A percentile compares a stretch with the other conserved stretches of the same genome.
These are phyloP conservation scores for Bhutanitis thaidina DNA, from an alignment of 2,888 invertebrate species.

Conservation along the genomic window DNA sequence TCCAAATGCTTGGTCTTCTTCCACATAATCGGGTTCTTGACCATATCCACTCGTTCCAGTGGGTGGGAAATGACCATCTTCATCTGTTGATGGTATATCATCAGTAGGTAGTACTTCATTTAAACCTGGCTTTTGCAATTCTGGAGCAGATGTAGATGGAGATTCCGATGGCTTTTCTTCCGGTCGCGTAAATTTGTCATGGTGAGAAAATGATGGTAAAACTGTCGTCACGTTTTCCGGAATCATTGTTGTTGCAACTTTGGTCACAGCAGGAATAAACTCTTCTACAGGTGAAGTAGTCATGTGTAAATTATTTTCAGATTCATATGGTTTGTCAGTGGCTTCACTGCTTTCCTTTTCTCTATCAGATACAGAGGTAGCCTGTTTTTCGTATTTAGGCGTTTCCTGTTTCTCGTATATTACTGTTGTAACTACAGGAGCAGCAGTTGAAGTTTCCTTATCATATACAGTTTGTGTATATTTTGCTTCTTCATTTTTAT, in stretches of 20 bases:
- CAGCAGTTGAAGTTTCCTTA: not conserved
- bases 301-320: not conserved
- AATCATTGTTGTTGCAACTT: slow-evolving; percentile 27
- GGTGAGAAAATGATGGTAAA: slow-evolving; percentile 23
- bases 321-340: slow-evolving; percentile 7
- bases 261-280: slow-evolving; percentile 23
- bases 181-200: slow-evolving; percentile 43
- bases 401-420: slow-evolving; percentile 32
- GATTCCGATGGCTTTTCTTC: slow-evolving; percentile 40
- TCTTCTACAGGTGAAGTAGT: slow-evolving; percentile 22
- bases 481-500: slow-evolving; percentile 9
- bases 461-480: not conserved
- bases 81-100: slow-evolving; percentile 53
- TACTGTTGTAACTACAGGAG: slow-evolving; percentile 17
- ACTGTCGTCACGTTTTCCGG: slow-evolving; percentile 28
- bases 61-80: slow-evolving; percentile 44
- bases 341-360: slow-evolving; percentile 13
- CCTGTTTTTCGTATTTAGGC: slow-evolving; percentile 12
- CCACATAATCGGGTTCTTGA: slow-evolving; percentile 84
- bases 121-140: slow-evolving; percentile 48
- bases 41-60: slow-evolving; percentile 67
- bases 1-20: slow-evolving; percentile 89
- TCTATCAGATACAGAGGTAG: slow-evolving; percentile 4
- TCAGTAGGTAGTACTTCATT: slow-evolving; percentile 52
- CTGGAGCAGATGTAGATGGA: slow-evolving; percentile 35